Percentiles rank a stretch among this genome's conserved stretches.
Conservation (phyloP, 2,113 vertebrate genomes). For the Tachuris rubrigastra region DNA sequence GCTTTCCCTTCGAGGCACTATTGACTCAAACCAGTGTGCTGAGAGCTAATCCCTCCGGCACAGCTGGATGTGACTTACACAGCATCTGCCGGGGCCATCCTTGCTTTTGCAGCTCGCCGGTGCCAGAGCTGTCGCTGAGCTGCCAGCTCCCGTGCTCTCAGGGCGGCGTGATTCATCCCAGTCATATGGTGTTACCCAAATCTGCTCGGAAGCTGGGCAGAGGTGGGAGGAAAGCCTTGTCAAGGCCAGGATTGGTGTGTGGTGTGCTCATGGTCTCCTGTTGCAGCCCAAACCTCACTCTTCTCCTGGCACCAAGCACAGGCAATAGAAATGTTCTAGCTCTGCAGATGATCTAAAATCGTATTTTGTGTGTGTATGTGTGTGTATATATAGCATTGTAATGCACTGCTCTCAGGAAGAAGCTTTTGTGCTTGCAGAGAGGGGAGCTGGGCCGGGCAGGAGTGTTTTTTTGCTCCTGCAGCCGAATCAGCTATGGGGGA, state of each 20-base stretch:
- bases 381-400: not conserved
- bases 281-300: not conserved
- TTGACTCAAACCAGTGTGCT: not conserved
- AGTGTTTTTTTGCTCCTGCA: not conserved
- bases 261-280: not conserved
- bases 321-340: not conserved
- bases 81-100: not conserved
- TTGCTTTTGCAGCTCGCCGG: rapidly evolving
- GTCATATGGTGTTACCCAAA: not conserved
- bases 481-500: not conserved
- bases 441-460: not conserved
- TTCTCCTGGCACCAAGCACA: not conserved
- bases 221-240: not conserved
- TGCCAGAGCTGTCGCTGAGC: not conserved
- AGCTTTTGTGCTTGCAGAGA: not conserved
- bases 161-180: not conserved
- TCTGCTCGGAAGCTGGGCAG: not conserved
- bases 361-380: rapidly evolving
- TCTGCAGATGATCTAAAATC: not conserved
- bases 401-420: not conserved
- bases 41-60: not conserved
- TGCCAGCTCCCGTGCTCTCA: not conserved
- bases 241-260: rapidly evolving
- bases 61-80: rapidly evolving
- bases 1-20: not conserved